These are phyloP conservation scores for Acropternis orthonyx DNA, from an alignment of 2,797 vertebrate species.

Conservation along the genomic window DNA sequence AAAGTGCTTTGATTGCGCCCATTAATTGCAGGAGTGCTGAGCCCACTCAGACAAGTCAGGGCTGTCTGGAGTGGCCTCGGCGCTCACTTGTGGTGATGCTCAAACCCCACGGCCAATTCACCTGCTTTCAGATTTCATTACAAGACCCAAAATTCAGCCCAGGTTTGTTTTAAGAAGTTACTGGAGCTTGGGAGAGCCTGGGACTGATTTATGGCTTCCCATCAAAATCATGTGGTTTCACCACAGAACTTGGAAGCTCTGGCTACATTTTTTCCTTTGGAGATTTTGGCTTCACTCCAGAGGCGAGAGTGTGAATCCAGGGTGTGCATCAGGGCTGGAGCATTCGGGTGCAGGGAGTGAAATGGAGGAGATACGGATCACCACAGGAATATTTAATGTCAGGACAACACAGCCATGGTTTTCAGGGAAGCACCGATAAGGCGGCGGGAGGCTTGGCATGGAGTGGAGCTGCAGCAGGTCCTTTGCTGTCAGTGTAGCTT, in stretches of 20 bases:
- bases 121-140: conserved; percentile 50
- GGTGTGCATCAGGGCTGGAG: not conserved
- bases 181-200: not conserved
- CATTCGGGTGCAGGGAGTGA: accelerated
- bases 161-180: conserved; percentile 61
- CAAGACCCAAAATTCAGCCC: conserved; percentile 37
- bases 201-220: conserved; percentile 66
- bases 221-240: conserved; percentile 55
- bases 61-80: accelerated
- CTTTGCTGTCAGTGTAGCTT: not conserved
- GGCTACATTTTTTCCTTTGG: conserved; percentile 51
- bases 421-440: not conserved
- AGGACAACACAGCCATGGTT: not conserved
- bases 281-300: conserved; percentile 42
- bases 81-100: not conserved
- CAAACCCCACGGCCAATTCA: not conserved
- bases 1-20: not conserved
- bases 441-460: not conserved
- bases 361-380: not conserved
- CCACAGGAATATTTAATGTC: not conserved
- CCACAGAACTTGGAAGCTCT: conserved; percentile 39
- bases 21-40: not conserved
- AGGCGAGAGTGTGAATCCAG: not conserved
- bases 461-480: not conserved
- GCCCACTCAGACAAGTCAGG: not conserved